phyloP scores from a whole-genome alignment of 2,797 vertebrate species.

The Nasua narica region DNA sequence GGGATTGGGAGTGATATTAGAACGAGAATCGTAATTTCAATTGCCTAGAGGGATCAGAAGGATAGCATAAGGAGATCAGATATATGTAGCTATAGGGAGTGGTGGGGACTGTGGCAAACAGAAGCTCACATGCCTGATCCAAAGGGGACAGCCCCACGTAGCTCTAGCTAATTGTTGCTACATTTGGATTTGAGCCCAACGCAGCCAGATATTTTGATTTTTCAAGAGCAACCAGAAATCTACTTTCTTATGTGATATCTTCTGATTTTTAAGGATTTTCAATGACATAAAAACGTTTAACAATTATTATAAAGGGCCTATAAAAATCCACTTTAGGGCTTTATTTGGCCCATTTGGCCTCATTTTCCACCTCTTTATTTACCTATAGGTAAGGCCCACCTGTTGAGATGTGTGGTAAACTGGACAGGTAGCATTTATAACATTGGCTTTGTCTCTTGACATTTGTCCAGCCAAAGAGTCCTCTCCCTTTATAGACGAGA shows the following conservation, averaged over 20 bases:
- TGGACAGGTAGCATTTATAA: not conserved
- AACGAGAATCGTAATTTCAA: not conserved
- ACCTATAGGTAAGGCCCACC: not conserved
- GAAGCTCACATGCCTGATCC: not conserved
- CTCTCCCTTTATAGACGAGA: not conserved
- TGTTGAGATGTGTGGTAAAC: not conserved
- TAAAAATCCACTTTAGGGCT: not conserved
- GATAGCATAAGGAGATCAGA: not conserved
- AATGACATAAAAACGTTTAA: not conserved
- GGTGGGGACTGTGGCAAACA: not conserved
- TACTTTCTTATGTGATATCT: not conserved
- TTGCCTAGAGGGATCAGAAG: not conserved
- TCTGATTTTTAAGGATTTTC: not conserved
- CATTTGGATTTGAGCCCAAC: not conserved
- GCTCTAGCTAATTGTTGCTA: not conserved
- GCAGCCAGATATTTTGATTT: not conserved
- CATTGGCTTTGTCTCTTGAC: not conserved
- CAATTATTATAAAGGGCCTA: not conserved
- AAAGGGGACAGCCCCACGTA: not conserved
- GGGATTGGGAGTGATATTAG: not conserved
- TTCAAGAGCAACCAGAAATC: conserved; percentile 1
- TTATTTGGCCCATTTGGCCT: not conserved
- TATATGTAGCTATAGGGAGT: not conserved
- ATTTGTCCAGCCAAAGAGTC: not conserved
- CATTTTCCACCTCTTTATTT: not conserved